Base-by-base conservation (phyloP, 2,797 vertebrate species). In the Pangasius krempfi region DNA sequence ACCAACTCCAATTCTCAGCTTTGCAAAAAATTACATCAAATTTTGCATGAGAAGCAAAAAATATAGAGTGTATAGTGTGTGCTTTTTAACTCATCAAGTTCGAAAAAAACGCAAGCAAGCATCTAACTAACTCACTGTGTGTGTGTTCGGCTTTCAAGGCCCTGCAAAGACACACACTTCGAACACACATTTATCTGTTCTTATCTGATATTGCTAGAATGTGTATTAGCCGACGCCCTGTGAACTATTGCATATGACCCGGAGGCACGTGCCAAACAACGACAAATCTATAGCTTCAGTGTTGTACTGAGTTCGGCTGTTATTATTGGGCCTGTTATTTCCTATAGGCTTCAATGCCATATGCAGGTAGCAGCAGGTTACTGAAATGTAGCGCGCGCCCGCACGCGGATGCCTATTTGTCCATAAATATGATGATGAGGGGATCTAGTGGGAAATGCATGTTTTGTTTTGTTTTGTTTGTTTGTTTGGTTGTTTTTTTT, bases 171-270 rank as follows among this genome's bases (percentile, higher is more conserved):
- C 76, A 52, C 75, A 76, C 87, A 84, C 66, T 72, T 54, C 52
- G 70, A 84, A 66, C 87, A 87, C 73, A 79, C 14, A 14, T 47
- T 47, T 8, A 64, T 44, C 37, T 84, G 30, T 86, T 44, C 37
- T 75, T 84, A 86, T 56, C 83, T 87, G 58, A 89, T 85, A 85
- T 9, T 30, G n/a, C 66, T 78, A n/a, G 30, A 87, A 85, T 5
- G 54, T 72, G 72, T 54, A 58, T 66, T 79, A 70, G 86, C 30
- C 84, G 81, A 80, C 52, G 81, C 81, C 60, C 84, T 66, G 73
- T 54, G 47, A 64, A 72, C 72, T 79, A 73, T n/a, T 78, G 50
- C 68, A 82, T 30, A 18, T 30, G 64, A 37, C 22, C 66, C 52
- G 27, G 20, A 47, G 18, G 50, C 84, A 70, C 16, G 60, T 58